Percentiles rank a stretch among this genome's conserved stretches.
phyloP scores from a whole-genome alignment of 1,140 invertebrate species.

The Anastrepha obliqua region DNA sequence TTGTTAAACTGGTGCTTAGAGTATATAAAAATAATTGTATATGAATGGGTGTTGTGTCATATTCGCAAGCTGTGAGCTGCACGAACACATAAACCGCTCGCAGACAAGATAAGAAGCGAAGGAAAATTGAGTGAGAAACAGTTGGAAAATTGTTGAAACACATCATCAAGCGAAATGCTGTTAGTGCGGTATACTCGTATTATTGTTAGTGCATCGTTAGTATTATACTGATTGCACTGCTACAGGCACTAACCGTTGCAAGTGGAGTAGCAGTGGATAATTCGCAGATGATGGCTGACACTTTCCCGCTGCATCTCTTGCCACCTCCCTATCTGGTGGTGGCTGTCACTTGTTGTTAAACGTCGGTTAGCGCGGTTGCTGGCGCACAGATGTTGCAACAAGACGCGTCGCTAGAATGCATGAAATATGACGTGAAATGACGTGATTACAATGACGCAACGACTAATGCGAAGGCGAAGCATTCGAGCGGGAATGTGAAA shows the following conservation, averaged over 20 bases:
- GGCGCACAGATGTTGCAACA: conserved; percentile 24
- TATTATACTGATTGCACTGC: neutral
- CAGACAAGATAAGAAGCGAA: neutral
- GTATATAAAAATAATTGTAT: neutral
- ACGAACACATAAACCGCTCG: neutral
- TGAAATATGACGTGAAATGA: conserved; percentile 72
- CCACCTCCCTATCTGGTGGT: neutral
- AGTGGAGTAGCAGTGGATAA: neutral
- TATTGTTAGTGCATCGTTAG: neutral
- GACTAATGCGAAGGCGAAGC: conserved; percentile 57
- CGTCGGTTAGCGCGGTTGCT: conserved; percentile 26
- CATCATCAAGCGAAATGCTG: neutral
- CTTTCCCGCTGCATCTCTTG: neutral
- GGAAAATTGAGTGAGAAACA: neutral
- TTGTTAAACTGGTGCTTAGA: no score
- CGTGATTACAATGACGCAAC: conserved; percentile 70
- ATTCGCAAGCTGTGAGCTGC: neutral
- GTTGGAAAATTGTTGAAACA: conserved; percentile 7
- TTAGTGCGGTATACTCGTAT: no score
- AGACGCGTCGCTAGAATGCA: conserved; percentile 61
- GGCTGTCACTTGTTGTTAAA: conserved; percentile 14
- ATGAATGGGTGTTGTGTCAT: neutral
- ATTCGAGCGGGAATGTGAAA: neutral
- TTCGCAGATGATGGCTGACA: neutral
- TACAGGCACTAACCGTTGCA: neutral